Conservation (phyloP, 2,113 vertebrate species). For the Nipponia nippon region DNA sequence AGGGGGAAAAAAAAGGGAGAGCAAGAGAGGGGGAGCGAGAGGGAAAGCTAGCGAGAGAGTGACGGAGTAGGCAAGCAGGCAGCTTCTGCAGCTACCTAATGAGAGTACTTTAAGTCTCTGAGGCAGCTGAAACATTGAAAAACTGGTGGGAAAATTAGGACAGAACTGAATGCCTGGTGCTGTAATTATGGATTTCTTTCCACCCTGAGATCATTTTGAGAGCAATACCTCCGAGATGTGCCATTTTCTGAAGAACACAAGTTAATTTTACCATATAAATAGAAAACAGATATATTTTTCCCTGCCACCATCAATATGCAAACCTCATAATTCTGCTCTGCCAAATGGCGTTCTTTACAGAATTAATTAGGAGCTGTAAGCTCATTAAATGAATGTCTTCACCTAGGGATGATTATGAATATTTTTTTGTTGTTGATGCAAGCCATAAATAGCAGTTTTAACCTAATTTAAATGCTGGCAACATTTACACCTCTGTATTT, state of each 20-base stretch:
- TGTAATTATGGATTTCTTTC: constrained; percentile 76
- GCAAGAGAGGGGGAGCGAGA: neutral
- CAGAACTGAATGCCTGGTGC: constrained; percentile 73
- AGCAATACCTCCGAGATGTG: constrained; percentile 75
- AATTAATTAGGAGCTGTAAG: constrained; percentile 75
- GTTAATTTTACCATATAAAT: constrained; percentile 58
- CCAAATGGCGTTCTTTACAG: constrained; percentile 63
- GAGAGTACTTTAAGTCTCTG: constrained; percentile 76
- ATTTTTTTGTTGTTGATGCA: constrained; percentile 37
- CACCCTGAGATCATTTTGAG: constrained; percentile 72
- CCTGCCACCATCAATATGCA: constrained; percentile 70
- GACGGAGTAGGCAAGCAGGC: constrained; percentile 69
- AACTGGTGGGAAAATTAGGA: constrained; percentile 81
- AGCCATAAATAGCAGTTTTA: constrained; percentile 51
- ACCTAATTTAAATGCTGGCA: constrained; percentile 63
- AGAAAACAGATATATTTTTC: constrained; percentile 67
- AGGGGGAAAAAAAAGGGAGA: neutral
- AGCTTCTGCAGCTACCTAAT: constrained; percentile 79
- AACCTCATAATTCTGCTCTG: constrained; percentile 68
- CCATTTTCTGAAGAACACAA: constrained; percentile 70
- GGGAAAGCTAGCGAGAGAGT: constrained; percentile 50
- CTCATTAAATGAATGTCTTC: constrained; percentile 66
- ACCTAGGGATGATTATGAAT: constrained; percentile 63
- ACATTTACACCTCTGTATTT: constrained; percentile 40
- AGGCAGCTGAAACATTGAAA: constrained; percentile 77